Evolutionary conservation across 2,797 vertebrate species (phyloP).

Genomic region (Balearica regulorum): DNA sequence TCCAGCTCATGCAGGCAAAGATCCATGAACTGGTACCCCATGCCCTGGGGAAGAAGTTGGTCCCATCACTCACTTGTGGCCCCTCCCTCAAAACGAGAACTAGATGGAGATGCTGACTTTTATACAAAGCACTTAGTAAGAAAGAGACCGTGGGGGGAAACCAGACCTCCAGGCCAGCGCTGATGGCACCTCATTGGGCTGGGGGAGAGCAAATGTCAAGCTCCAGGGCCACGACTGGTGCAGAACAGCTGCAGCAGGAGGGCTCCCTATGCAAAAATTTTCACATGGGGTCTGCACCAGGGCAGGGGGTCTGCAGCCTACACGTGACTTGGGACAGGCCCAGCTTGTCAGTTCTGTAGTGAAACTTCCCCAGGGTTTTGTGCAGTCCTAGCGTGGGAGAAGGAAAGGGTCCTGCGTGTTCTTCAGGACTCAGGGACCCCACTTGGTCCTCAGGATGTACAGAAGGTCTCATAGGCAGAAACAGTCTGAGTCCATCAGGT

Average conservation of each 20-base stretch:
- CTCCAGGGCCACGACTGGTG: neutral
- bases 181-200: neutral
- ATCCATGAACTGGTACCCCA: fast-evolving
- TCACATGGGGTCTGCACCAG: neutral
- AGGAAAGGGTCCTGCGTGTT: neutral
- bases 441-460: neutral
- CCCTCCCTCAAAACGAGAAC: neutral
- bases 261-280: neutral
- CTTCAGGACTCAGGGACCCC: neutral
- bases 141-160: fast-evolving
- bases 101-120: neutral
- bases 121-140: neutral
- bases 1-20: neutral
- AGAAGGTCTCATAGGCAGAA: neutral
- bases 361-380: neutral
- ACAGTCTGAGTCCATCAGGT: neutral
- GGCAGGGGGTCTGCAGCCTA: neutral
- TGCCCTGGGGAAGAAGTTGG: neutral
- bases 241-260: neutral
- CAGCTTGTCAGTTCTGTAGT: fast-evolving
- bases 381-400: neutral
- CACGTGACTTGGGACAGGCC: neutral
- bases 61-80: neutral
- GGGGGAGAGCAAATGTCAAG: neutral
- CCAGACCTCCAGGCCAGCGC: neutral